Percentiles rank a stretch among this genome's conserved stretches.
These are phyloP conservation scores for Lepidurus apus DNA, from an alignment of 1,140 invertebrate genomes.

Conservation along the genomic window DNA sequence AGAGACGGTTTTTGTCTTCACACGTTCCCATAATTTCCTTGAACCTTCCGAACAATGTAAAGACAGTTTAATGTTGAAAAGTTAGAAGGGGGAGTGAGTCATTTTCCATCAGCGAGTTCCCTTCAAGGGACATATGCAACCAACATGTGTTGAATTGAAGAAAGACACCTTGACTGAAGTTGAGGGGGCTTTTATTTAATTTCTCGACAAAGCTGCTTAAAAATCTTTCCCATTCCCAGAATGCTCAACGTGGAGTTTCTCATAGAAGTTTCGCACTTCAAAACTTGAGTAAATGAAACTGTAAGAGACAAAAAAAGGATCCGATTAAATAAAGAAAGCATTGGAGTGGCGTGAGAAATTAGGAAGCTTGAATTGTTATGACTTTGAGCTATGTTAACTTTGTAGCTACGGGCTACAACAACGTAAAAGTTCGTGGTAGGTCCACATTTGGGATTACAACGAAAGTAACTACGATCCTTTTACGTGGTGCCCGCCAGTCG, in stretches of 20 bases:
- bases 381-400: not conserved
- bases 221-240: not conserved
- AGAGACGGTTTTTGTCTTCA: not conserved
- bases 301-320: not conserved
- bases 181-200: not conserved
- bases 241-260: not conserved
- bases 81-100: conserved; percentile 6
- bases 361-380: not conserved
- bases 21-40: not conserved
- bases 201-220: not conserved
- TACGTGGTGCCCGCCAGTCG: not conserved
- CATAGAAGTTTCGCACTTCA: not conserved
- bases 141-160: conserved; percentile 4
- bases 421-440: conserved; percentile 14
- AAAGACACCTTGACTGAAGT: not conserved
- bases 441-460: not conserved
- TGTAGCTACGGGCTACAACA: not conserved
- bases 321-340: not conserved
- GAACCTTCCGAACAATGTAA: not conserved
- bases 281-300: not conserved
- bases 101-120: conserved; percentile 18
- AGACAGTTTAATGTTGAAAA: not conserved
- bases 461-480: not conserved
- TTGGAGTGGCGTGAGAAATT: not conserved
- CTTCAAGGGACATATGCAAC: conserved; percentile 8